These are phyloP conservation scores for Amphilophus citrinellus DNA, from an alignment of 2,113 vertebrate species.

Conservation along the genomic window DNA sequence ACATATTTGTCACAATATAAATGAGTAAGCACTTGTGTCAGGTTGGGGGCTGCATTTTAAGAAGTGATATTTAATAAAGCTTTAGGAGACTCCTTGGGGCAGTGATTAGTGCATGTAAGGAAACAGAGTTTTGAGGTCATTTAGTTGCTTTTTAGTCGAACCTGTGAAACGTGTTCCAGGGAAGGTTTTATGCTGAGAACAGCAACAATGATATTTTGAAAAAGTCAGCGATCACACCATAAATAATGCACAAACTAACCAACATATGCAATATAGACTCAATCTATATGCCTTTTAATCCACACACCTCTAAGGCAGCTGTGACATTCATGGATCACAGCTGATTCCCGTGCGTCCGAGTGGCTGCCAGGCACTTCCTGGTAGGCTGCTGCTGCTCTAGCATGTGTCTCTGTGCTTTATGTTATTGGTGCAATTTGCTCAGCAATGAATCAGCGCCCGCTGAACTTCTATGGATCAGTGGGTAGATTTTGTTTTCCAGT, in stretches of 20 bases:
- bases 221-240: not conserved
- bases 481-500: conserved; percentile 18
- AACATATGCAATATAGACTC: not conserved
- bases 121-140: not conserved
- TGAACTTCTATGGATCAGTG: conserved; percentile 25
- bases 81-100: not conserved
- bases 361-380: not conserved
- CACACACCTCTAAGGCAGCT: conserved; percentile 18
- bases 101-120: not conserved
- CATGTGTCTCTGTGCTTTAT: not conserved
- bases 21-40: not conserved
- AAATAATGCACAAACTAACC: not conserved
- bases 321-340: conserved; percentile 28
- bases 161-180: not conserved
- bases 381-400: conserved; percentile 14
- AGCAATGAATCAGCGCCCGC: conserved; percentile 15
- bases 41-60: not conserved
- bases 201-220: not conserved
- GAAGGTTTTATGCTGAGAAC: not conserved
- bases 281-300: not conserved
- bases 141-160: not conserved
- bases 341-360: conserved; percentile 13
- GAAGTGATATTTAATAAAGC: not conserved
- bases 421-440: conserved; percentile 17
- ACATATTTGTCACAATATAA: not conserved